Evolutionary conservation across 2,113 vertebrate species (phyloP).

Genomic region (Anhinga anhinga): DNA sequence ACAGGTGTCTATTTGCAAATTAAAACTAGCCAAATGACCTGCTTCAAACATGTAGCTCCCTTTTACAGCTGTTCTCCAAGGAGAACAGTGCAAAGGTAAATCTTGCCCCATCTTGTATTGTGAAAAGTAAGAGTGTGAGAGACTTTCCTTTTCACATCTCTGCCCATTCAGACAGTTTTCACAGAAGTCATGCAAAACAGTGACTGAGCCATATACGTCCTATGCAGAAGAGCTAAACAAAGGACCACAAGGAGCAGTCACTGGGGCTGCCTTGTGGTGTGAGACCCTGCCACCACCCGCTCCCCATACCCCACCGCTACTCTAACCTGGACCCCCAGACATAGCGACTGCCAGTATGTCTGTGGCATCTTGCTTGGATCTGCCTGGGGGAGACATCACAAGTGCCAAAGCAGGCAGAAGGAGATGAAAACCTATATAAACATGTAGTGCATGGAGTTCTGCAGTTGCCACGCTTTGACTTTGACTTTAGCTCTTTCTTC

Average conservation of each 20-base stretch:
- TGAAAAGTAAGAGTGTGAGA: not conserved
- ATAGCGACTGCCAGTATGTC: not conserved
- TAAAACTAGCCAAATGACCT: not conserved
- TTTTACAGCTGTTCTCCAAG: not conserved
- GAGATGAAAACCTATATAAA: not conserved
- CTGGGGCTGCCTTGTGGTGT: not conserved
- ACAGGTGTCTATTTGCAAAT: not conserved
- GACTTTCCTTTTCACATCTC: not conserved
- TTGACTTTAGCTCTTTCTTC: not conserved
- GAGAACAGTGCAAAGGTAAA: not conserved
- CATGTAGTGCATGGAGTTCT: not conserved
- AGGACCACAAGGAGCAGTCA: fast-evolving
- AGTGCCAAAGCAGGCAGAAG: not conserved
- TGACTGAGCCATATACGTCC: not conserved
- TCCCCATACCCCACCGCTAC: not conserved
- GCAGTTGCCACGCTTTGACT: not conserved
- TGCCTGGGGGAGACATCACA: not conserved
- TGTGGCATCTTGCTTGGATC: not conserved
- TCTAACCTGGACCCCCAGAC: not conserved
- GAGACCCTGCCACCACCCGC: not conserved
- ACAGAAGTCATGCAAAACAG: not conserved
- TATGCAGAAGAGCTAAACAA: not conserved
- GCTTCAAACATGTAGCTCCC: not conserved
- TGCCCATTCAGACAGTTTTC: not conserved
- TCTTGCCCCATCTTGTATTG: not conserved